Evolutionary conservation across 2,113 vertebrate species (phyloP).

Genomic region (Ovis aries): DNA sequence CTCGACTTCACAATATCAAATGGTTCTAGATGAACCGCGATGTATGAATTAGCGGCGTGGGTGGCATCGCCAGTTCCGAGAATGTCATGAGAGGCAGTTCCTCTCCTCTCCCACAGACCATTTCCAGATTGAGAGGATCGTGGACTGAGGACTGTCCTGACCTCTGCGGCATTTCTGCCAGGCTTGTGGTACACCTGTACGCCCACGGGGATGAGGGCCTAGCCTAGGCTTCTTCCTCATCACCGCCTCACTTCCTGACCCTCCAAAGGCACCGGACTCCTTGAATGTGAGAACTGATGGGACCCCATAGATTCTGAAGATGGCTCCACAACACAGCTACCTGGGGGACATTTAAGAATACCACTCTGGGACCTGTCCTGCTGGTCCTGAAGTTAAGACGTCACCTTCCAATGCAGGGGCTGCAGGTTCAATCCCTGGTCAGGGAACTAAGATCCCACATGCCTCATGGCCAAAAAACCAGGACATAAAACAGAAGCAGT

Average conservation of each 20-base stretch:
- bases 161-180: rapidly evolving
- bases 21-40: background rate
- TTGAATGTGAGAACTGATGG: background rate
- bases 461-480: background rate
- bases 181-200: background rate
- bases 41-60: background rate
- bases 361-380: background rate
- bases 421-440: background rate
- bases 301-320: too few species aligned
- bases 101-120: background rate
- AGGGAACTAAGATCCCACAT: background rate
- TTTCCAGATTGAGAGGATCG: background rate
- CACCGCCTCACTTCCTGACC: background rate
- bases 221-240: background rate
- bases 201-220: rapidly evolving
- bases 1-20: background rate
- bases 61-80: background rate
- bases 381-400: background rate
- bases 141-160: background rate
- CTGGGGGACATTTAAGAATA: background rate
- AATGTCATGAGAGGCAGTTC: background rate
- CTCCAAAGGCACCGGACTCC: background rate
- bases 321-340: background rate
- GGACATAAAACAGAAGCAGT: background rate
- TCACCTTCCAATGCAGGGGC: background rate